These are phyloP conservation scores for Ceuthmochares aereus DNA, from an alignment of 2,113 vertebrate genomes.

Conservation along the genomic window DNA sequence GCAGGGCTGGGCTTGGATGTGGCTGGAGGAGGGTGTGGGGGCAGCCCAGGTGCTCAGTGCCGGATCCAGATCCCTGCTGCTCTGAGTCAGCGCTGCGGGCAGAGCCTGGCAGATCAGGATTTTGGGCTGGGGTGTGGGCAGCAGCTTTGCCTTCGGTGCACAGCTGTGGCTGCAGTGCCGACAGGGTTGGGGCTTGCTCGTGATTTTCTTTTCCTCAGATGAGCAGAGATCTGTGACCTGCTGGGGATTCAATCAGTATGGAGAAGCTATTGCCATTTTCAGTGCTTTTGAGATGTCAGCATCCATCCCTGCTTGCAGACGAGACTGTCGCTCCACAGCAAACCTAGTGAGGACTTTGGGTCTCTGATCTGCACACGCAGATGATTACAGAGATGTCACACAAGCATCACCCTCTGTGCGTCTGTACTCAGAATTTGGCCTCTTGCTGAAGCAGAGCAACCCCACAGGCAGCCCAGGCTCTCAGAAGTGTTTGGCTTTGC, in stretches of 20 bases:
- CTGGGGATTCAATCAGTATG: fast-evolving
- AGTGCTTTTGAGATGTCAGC: not conserved
- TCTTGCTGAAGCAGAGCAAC: not conserved
- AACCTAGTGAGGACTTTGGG: fast-evolving
- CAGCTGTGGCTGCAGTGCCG: not conserved
- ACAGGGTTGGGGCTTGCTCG: not conserved
- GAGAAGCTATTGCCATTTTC: not conserved
- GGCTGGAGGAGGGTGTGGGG: not conserved
- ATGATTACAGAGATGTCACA: not conserved
- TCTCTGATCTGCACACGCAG: too few species aligned
- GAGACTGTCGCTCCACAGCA: not conserved
- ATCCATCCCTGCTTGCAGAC: not conserved
- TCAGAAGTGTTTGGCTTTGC: not conserved
- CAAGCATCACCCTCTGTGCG: fast-evolving
- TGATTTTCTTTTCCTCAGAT: not conserved
- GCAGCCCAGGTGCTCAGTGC: not conserved
- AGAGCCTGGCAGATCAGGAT: not conserved
- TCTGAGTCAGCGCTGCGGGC: not conserved
- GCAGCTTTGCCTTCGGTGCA: not conserved
- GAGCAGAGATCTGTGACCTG: not conserved
- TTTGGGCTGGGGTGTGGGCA: not conserved
- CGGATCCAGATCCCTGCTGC: not conserved
- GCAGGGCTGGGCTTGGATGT: not conserved
- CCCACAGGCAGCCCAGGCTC: not conserved
- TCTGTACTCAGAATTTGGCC: not conserved